phyloP scores from a whole-genome alignment of 2,797 vertebrate genomes.

The Melanotaenia maccullochi region DNA sequence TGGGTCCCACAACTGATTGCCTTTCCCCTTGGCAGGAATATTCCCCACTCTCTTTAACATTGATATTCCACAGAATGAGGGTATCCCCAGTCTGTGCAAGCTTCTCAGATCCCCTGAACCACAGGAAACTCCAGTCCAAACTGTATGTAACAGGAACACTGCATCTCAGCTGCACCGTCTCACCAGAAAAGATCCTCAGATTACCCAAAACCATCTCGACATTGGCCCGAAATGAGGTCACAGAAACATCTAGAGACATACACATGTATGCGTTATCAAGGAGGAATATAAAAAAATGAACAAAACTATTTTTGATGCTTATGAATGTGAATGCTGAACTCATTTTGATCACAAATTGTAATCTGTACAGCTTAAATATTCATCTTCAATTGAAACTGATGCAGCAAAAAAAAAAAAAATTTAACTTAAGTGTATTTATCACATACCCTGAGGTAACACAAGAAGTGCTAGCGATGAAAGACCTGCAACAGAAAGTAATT shows the following conservation, averaged over 20 bases:
- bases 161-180: constrained; percentile 66
- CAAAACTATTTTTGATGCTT: accelerated
- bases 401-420: too few species aligned
- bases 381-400: not conserved
- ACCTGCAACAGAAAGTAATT: constrained; percentile 58
- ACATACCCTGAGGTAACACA: constrained; percentile 57
- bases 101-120: constrained; percentile 62
- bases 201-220: constrained; percentile 29
- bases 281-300: not conserved
- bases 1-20: constrained; percentile 1
- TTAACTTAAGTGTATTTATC: not conserved
- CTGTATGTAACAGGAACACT: constrained; percentile 29
- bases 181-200: constrained; percentile 65
- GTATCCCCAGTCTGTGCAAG: accelerated
- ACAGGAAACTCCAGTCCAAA: constrained; percentile 60
- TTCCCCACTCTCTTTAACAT: constrained; percentile 49
- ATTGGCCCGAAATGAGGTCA: constrained; percentile 3
- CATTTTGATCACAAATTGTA: not conserved
- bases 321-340: not conserved
- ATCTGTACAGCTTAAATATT: not conserved
- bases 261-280: not conserved
- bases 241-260: constrained; percentile 1
- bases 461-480: constrained; percentile 50
- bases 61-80: constrained; percentile 29
- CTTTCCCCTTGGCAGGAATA: constrained; percentile 71